Conservation (phyloP, 2,797 vertebrate species). For the Champsocephalus gunnari region DNA sequence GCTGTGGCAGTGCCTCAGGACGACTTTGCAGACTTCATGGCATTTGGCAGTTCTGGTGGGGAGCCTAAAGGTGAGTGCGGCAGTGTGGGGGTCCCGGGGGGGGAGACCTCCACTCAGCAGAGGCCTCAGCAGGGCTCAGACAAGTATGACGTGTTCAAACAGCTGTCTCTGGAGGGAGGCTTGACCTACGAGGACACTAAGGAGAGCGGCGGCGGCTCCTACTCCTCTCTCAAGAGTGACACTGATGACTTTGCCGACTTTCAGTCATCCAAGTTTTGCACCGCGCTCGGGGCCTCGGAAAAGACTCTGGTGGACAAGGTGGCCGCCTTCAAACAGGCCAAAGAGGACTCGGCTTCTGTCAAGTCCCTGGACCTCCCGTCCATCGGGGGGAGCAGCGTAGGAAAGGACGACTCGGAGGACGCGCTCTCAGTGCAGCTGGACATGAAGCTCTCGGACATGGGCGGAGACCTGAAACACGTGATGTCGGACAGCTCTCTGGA, state of each 20-base stretch:
- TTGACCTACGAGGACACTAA: slow-evolving; percentile 88
- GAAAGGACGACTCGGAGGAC: slow-evolving; percentile 98
- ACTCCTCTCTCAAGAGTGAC: slow-evolving; percentile 87
- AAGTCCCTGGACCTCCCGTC: slow-evolving; percentile 98
- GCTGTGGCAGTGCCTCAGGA: slow-evolving; percentile 86
- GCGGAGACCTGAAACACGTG: slow-evolving; percentile 98
- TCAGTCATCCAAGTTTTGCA: slow-evolving; percentile 93
- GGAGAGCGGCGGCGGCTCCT: slow-evolving; percentile 84
- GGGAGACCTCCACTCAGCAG: slow-evolving; percentile 62
- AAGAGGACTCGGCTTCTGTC: slow-evolving; percentile 96
- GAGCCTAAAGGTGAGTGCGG: slow-evolving; percentile 72
- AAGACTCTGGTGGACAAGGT: slow-evolving; percentile 95
- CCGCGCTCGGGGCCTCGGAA: slow-evolving; percentile 85
- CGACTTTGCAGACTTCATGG: slow-evolving; percentile 99
- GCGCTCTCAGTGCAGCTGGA: slow-evolving; percentile 98
- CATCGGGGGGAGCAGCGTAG: slow-evolving; percentile 95
- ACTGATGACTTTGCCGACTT: slow-evolving; percentile 96
- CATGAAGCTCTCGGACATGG: slow-evolving; percentile 98
- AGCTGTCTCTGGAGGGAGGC: slow-evolving; percentile 91
- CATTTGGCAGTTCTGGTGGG: slow-evolving; percentile 88
- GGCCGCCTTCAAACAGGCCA: slow-evolving; percentile 93
- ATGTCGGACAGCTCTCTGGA: slow-evolving; percentile 99
- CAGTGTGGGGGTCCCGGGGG: slow-evolving; percentile 44
- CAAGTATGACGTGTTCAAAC: slow-evolving; percentile 95
- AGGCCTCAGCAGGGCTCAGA: slow-evolving; percentile 77